phyloP scores from a whole-genome alignment of 2,113 vertebrate species.

The Vimba vimba region DNA sequence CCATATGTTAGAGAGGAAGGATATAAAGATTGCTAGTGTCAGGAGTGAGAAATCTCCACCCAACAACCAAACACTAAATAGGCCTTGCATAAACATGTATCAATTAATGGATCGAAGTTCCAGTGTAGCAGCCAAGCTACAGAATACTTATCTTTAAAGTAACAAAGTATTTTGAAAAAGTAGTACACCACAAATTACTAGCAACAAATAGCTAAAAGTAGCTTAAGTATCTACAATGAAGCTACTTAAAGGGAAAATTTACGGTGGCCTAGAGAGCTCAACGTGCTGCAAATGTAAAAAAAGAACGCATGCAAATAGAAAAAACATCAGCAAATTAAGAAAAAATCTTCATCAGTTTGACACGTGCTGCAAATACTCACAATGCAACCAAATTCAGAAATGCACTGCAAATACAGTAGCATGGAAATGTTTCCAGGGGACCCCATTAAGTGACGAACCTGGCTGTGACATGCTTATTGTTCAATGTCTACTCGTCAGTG shows the following conservation, averaged over 20 bases:
- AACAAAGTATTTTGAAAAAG: neutral
- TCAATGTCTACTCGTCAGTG: no score
- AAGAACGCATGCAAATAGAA: no score
- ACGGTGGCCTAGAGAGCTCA: no score
- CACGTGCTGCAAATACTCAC: no score
- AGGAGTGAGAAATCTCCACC: neutral
- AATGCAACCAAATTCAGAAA: no score
- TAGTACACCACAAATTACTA: neutral
- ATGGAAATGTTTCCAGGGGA: no score
- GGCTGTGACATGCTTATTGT: no score
- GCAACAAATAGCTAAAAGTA: neutral
- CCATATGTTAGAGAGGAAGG: constrained; percentile 8
- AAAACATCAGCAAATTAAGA: no score
- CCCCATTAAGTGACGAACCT: no score
- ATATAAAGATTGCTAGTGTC: neutral
- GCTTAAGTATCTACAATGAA: neutral
- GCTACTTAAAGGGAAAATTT: neutral
- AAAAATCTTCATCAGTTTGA: no score
- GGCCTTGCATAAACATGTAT: neutral
- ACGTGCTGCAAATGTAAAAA: no score
- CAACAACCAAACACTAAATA: neutral
- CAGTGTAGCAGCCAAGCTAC: neutral
- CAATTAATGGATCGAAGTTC: neutral
- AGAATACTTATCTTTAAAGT: neutral
- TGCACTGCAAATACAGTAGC: no score